Conservation (phyloP, 2,113 vertebrate genomes). For the Nannospalax galili region DNA sequence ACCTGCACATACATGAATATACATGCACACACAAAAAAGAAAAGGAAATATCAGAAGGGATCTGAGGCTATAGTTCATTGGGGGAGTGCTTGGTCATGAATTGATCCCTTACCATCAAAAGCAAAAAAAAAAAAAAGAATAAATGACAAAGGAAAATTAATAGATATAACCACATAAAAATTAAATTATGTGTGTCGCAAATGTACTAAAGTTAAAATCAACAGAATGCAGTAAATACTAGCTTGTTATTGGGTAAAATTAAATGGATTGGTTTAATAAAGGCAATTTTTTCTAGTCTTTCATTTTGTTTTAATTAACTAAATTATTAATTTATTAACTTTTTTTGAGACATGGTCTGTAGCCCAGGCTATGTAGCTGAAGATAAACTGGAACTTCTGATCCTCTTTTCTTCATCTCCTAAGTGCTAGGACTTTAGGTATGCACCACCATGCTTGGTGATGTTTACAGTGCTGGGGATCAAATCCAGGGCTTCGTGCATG, state of each 20-base stretch:
- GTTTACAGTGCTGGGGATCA: background rate
- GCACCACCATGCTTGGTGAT: too few species aligned
- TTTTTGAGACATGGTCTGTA: background rate
- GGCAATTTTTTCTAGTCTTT: background rate
- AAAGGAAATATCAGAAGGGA: background rate
- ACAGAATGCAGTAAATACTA: background rate
- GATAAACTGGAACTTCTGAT: background rate
- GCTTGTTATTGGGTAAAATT: slow-evolving; percentile 35
- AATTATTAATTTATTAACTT: background rate
- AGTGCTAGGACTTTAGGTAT: background rate
- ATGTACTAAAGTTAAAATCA: slow-evolving; percentile 46
- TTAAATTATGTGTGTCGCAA: slow-evolving; percentile 28
- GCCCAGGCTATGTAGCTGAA: background rate
- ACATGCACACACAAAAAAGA: background rate
- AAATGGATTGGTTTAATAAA: background rate
- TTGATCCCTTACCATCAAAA: background rate
- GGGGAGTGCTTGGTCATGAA: background rate
- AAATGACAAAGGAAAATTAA: background rate
- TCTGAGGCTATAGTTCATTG: background rate
- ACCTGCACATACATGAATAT: background rate
- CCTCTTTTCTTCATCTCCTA: background rate
- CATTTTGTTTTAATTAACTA: background rate
- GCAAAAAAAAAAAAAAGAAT: background rate
- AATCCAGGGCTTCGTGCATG: background rate
- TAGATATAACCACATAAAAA: slow-evolving; percentile 29